Evolutionary conservation across 2,888 invertebrate genomes (phyloP).

Genomic region (Melieria picta): DNA sequence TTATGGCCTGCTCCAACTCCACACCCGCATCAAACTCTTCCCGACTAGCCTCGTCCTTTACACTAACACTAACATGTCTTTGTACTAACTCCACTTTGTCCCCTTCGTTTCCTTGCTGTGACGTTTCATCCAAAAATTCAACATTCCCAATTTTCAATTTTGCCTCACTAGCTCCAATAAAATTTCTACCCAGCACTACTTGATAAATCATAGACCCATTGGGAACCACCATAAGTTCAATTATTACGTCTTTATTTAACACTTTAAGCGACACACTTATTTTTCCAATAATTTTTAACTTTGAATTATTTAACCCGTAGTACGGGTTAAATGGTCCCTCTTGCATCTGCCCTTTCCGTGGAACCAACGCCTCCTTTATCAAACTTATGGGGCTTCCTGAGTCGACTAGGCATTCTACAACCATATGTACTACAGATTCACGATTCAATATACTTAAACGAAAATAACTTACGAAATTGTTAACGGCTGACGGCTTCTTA

Average conservation of each 20-base stretch:
- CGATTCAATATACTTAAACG: no score
- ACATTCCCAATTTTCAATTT: constrained; percentile 7
- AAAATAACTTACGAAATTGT: no score
- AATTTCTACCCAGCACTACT: constrained; percentile 21
- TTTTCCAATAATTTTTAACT: constrained; percentile 18
- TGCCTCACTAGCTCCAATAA: constrained; percentile 5
- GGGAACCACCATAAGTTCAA: constrained; percentile 6
- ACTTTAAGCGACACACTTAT: constrained; percentile 1
- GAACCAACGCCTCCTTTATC: no score
- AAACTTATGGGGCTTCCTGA: no score
- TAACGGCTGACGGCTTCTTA: no score
- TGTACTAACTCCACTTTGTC: neutral
- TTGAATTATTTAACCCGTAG: neutral
- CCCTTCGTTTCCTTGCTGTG: no score
- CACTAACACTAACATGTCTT: neutral
- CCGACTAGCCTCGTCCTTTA: neutral
- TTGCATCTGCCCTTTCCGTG: no score
- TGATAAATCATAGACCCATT: constrained; percentile 8
- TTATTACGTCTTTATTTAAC: constrained; percentile 6
- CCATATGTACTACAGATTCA: no score
- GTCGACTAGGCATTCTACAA: no score
- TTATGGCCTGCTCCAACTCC: neutral
- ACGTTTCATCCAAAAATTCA: neutral
- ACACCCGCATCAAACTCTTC: neutral
- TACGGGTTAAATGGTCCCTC: no score